Conservation (phyloP, 2,797 vertebrate species). For the Myotis daubentonii region DNA sequence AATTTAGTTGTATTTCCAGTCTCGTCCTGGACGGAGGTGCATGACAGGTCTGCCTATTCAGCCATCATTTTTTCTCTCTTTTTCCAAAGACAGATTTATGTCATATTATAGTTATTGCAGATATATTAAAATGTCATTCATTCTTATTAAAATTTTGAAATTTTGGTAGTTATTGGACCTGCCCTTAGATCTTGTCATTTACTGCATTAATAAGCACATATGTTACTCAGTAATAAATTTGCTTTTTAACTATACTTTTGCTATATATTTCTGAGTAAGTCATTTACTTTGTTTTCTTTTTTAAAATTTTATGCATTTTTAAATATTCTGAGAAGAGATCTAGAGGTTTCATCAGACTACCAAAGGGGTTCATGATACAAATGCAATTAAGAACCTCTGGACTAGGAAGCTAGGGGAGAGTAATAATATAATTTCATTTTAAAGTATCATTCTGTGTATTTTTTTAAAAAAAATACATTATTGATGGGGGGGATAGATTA, state of each 20-base stretch:
- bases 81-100: not conserved
- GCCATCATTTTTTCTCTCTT: no score
- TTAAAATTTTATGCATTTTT: not conserved
- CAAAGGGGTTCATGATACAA: not conserved
- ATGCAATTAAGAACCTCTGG: not conserved
- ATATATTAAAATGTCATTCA: not conserved
- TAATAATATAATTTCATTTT: not conserved
- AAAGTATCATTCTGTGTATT: not conserved
- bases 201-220: not conserved
- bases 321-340: not conserved
- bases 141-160: not conserved
- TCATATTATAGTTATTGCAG: not conserved
- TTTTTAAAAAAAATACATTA: not conserved
- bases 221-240: not conserved
- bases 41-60: no score
- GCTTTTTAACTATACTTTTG: not conserved
- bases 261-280: not conserved
- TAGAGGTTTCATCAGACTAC: not conserved
- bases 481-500: not conserved
- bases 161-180: not conserved
- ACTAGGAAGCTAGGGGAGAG: not conserved
- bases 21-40: no score
- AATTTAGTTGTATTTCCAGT: no score
- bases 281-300: not conserved
- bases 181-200: not conserved